Conservation (phyloP, 2,113 vertebrate species). For the Semnornis frantzii region DNA sequence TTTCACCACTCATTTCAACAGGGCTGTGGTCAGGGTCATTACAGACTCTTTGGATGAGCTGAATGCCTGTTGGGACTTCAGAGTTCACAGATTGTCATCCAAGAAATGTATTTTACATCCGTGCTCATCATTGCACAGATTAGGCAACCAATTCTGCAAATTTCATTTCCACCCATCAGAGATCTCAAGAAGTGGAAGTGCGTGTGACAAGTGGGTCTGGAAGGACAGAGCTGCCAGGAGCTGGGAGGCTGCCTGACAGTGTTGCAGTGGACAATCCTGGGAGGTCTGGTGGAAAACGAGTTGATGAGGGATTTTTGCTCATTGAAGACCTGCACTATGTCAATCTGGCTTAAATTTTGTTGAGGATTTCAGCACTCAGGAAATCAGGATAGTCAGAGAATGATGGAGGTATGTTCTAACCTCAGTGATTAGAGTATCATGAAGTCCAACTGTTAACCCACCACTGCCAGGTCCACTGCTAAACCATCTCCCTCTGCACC, state of each 20-base stretch:
- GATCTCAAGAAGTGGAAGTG: neutral
- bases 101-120: fast-evolving
- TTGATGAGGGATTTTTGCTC: neutral
- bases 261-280: neutral
- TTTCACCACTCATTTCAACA: neutral
- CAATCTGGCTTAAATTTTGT: neutral
- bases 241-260: neutral
- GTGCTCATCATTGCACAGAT: neutral
- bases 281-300: neutral
- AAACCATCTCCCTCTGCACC: too few species aligned
- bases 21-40: neutral
- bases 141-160: neutral
- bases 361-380: neutral
- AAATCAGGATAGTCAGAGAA: neutral
- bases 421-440: too few species aligned
- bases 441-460: too few species aligned
- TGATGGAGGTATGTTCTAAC: too few species aligned
- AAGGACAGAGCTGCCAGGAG: neutral
- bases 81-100: neutral
- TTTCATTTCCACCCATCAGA: neutral
- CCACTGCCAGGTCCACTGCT: too few species aligned
- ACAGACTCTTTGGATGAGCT: neutral
- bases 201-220: neutral
- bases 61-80: neutral
- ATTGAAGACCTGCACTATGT: neutral